Evolutionary conservation across 1,140 invertebrate species (phyloP).

Genomic region (Listronotus bonariensis): DNA sequence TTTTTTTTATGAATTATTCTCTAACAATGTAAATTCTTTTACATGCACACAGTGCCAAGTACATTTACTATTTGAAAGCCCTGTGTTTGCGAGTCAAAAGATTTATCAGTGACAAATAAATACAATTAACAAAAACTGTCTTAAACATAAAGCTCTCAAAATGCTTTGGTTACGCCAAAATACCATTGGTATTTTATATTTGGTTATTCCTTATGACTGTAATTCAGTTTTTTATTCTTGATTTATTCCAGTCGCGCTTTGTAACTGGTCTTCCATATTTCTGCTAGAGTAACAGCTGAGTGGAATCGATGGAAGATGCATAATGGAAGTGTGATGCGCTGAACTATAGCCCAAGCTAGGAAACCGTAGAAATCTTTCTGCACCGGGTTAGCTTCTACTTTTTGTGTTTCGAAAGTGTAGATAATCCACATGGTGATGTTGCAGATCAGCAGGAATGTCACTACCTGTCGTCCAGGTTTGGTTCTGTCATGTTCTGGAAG

Average conservation of each 20-base stretch:
- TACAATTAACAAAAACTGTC: not conserved
- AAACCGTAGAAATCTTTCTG: conserved; percentile 93
- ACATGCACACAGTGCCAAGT: not conserved
- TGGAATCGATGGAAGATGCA: conserved; percentile 98
- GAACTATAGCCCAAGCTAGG: conserved; percentile 92
- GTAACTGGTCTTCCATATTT: conserved; percentile 98
- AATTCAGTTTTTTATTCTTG: not conserved
- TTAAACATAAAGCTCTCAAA: conserved; percentile 7
- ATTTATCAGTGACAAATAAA: not conserved
- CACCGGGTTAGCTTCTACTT: conserved; percentile 87
- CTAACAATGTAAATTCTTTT: not conserved
- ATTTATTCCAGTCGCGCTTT: conserved; percentile 80
- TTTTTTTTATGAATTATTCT: not conserved
- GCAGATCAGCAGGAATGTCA: conserved; percentile 93
- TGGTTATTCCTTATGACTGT: not conserved
- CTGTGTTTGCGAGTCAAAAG: not conserved
- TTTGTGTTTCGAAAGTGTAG: conserved; percentile 95
- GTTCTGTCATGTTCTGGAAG: conserved; percentile 88
- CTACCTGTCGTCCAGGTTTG: conserved; percentile 92
- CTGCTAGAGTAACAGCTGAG: conserved; percentile 93
- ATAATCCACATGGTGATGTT: conserved; percentile 96
- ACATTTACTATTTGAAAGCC: not conserved
- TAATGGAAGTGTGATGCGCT: conserved; percentile 89
- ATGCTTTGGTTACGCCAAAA: conserved; percentile 4
- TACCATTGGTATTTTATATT: conserved; percentile 8